phyloP scores from a whole-genome alignment of 2,113 vertebrate genomes.

The Coptodon rendalli region DNA sequence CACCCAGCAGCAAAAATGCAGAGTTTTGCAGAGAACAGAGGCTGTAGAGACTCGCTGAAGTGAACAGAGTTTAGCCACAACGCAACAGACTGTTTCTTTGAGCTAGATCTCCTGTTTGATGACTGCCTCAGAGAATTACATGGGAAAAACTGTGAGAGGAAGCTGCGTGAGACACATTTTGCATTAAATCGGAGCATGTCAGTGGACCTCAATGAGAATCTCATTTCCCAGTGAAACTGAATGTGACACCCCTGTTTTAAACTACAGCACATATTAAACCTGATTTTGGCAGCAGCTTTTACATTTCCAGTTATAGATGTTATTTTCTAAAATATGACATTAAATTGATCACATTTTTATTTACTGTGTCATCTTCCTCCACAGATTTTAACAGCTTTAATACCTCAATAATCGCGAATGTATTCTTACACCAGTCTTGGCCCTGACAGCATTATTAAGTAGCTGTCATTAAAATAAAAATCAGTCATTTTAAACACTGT shows the following conservation, averaged over 20 bases:
- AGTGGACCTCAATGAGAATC: background rate
- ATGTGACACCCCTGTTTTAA: background rate
- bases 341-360: background rate
- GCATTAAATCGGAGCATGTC: background rate
- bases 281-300: background rate
- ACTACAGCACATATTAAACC: background rate
- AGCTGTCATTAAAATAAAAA: background rate
- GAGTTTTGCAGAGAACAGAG: background rate
- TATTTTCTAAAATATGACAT: background rate
- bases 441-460: background rate
- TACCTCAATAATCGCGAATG: fast-evolving
- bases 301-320: fast-evolving
- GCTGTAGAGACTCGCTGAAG: background rate
- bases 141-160: background rate
- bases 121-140: background rate
- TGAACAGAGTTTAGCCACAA: too few species aligned
- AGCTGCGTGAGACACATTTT: background rate
- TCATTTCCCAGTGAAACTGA: background rate
- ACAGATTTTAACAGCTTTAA: background rate
- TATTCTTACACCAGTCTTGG: background rate
- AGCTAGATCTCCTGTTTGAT: background rate
- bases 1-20: background rate
- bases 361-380: background rate
- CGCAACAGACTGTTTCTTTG: too few species aligned
- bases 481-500: background rate